Evolutionary conservation across 2,113 vertebrate species (phyloP).

Genomic region (Pampusana beccarii): DNA sequence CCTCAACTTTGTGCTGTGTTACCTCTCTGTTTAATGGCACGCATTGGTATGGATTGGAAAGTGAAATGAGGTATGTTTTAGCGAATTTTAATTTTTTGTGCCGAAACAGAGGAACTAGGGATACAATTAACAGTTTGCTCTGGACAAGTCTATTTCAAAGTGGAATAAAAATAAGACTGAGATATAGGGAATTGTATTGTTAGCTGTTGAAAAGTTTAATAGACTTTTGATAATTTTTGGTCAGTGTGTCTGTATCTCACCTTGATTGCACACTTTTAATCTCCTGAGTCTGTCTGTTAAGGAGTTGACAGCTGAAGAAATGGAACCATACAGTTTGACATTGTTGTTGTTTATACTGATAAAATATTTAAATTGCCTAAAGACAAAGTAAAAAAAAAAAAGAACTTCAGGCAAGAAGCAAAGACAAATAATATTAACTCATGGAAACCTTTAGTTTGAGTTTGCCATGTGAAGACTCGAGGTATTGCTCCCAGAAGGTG

Average conservation of each 20-base stretch:
- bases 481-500: not conserved
- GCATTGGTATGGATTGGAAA: not conserved
- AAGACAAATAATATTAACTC: not conserved
- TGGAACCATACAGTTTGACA: not conserved
- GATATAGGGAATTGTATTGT: not conserved
- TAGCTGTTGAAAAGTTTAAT: not conserved
- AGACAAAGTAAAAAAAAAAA: not conserved
- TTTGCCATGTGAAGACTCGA: rapidly evolving
- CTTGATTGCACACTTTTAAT: not conserved
- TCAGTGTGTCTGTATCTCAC: not conserved
- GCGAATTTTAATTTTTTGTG: no score
- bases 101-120: not conserved
- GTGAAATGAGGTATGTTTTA: not conserved
- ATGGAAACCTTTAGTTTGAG: not conserved
- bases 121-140: not conserved
- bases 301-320: not conserved
- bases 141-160: not conserved
- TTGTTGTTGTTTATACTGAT: slow-evolving; percentile 3
- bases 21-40: rapidly evolving
- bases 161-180: not conserved
- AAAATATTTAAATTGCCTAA: slow-evolving; percentile 38
- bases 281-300: not conserved
- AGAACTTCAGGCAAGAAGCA: not conserved
- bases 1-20: not conserved
- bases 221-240: not conserved